A percentile compares a stretch with the other conserved stretches of the same genome.
Conservation (phyloP, 2,797 vertebrate species). For the Peromyscus aztecus region DNA sequence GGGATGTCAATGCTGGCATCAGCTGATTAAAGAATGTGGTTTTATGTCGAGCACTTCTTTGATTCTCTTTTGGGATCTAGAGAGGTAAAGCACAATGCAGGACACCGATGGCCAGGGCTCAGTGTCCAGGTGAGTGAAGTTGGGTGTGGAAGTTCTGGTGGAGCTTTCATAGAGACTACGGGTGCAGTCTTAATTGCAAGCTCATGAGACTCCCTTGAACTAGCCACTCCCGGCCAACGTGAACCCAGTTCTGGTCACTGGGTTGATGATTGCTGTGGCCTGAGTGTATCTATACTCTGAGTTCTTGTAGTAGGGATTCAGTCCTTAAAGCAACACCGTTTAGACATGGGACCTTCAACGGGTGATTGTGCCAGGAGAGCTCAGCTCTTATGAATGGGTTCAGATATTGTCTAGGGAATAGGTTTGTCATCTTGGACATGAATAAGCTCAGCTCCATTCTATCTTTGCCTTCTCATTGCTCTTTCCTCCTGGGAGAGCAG, state of each 20-base stretch:
- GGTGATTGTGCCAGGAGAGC: background rate
- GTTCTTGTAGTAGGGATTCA: background rate
- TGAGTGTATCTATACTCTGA: background rate
- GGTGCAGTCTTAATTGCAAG: background rate
- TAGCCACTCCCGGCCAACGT: background rate
- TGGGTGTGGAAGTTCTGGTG: background rate
- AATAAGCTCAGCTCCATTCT: accelerated
- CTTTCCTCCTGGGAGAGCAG: background rate
- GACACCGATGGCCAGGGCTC: background rate
- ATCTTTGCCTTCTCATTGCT: background rate
- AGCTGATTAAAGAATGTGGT: background rate
- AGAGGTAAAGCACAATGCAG: background rate
- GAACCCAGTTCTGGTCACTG: background rate
- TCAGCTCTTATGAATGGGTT: background rate
- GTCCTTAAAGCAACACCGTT: background rate
- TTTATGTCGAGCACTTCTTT: background rate
- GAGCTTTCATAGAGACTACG: background rate
- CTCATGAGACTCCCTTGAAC: background rate
- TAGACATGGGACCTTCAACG: background rate
- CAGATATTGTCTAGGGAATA: background rate
- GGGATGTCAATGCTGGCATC: background rate
- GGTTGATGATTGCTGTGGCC: background rate
- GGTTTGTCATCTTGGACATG: background rate
- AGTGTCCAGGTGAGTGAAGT: background rate
- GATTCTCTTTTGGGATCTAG: background rate